Evolutionary conservation across 2,797 vertebrate species (phyloP), one percentile per base, ranked within the genome.

Genomic region (Phoxinus dragarum): DNA sequence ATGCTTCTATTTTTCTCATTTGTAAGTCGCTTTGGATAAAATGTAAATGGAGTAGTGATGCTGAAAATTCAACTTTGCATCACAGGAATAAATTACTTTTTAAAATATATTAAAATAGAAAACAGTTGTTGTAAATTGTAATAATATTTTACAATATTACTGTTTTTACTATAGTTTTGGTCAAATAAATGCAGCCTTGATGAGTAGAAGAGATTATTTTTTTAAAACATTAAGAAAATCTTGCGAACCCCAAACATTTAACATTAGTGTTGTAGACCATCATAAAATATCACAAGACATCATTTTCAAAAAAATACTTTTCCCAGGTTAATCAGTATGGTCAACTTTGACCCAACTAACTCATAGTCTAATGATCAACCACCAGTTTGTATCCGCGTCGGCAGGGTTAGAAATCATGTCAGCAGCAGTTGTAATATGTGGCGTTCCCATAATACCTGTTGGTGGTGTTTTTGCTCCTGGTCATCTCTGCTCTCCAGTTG

Each of bases 391-490:
- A 21, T 7, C 67, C 40, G 66, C 17, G 21, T 66, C 0, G 36
- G 8, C 40, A 8, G 34, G 21, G 23, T 17, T 72, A 16, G 68
- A 69, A 42, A 59, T n/a, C 3, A 16, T 27, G 40, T 27, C 27
- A 19, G 4, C 27, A 74, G 44, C 42, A 9, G 71, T 31, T 74
- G 34, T 47, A 47, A 44, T 47, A 79, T 80, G 59, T 47, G 40
- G 77, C 85, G 23, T 23, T 80, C 9, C 38, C 16, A 12, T 61
- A 21, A 61, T 42, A 91, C 92, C 92, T 92, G 87, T 47, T 87
- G 84, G 59, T 67, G 81, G 38, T 88, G 81, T 56, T 71, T 86
- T 27, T 90, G 72, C 9, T 74, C 82, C 59, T 85, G 85, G 47
- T 73, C 64, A 31, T 90, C 80, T 76, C 82, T 89, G 73, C 71